These are phyloP conservation scores for Machimus atricapillus DNA, from an alignment of 2,888 invertebrate genomes.

Conservation along the genomic window DNA sequence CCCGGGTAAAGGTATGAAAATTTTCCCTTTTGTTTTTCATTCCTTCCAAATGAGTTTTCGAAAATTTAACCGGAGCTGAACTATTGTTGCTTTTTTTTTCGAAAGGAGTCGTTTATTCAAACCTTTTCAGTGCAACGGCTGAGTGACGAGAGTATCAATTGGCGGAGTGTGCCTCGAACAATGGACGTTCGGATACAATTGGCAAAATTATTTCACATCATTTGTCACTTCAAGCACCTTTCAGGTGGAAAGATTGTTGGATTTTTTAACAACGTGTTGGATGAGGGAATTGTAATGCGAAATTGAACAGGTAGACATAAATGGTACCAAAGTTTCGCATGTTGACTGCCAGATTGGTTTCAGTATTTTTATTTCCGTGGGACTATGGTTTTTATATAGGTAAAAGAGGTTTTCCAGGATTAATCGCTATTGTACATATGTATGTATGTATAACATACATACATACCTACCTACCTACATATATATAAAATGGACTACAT, in stretches of 20 bases:
- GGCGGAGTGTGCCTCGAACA: background rate
- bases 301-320: background rate
- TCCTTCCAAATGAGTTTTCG: background rate
- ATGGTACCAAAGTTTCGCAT: background rate
- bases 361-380: background rate
- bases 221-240: background rate
- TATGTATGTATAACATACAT: no score
- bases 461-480: no score
- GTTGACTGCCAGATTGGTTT: background rate
- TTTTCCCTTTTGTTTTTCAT: background rate
- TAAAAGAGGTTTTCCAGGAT: background rate
- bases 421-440: no score
- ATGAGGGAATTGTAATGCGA: background rate
- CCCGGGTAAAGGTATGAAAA: background rate
- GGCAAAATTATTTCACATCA: background rate
- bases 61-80: background rate
- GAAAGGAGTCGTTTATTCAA: background rate
- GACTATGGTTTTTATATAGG: background rate
- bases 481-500: no score
- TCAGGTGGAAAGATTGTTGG: background rate
- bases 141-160: background rate
- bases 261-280: background rate
- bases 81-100: background rate
- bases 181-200: background rate
- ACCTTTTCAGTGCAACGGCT: background rate